Conservation (phyloP, 1,140 invertebrate species). For the Aphis craccivora region DNA sequence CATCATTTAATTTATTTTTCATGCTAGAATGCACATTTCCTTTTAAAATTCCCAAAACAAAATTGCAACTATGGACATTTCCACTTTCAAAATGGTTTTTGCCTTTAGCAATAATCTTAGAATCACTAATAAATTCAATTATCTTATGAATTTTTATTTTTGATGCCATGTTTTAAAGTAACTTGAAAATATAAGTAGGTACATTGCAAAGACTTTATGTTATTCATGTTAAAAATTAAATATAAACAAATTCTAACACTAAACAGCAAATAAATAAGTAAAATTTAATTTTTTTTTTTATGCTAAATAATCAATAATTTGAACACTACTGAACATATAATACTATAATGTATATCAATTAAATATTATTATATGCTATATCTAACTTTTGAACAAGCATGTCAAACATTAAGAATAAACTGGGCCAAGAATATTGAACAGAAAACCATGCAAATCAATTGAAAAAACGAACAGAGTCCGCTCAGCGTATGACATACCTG, state of each 20-base stretch:
- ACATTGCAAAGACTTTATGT: not conserved
- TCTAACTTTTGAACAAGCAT: no score
- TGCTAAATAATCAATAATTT: not conserved
- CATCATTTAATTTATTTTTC: conserved; percentile 15
- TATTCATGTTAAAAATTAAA: not conserved
- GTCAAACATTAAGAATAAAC: no score
- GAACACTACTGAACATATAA: not conserved
- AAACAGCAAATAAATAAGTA: not conserved
- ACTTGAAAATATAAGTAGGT: not conserved
- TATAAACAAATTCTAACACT: not conserved
- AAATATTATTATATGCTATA: not conserved
- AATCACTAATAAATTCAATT: not conserved
- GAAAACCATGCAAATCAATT: no score
- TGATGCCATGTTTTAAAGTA: not conserved
- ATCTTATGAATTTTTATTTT: not conserved
- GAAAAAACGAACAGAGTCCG: no score
- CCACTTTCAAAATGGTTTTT: not conserved
- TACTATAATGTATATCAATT: not conserved
- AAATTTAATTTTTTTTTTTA: not conserved
- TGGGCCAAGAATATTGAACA: no score
- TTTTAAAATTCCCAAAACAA: not conserved
- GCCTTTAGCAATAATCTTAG: not conserved
- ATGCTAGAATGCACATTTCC: not conserved
- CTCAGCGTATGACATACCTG: not conserved
- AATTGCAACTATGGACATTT: not conserved